Evolutionary conservation across 2,888 invertebrate species (phyloP).

Genomic region (Ceraclea dissimilis): DNA sequence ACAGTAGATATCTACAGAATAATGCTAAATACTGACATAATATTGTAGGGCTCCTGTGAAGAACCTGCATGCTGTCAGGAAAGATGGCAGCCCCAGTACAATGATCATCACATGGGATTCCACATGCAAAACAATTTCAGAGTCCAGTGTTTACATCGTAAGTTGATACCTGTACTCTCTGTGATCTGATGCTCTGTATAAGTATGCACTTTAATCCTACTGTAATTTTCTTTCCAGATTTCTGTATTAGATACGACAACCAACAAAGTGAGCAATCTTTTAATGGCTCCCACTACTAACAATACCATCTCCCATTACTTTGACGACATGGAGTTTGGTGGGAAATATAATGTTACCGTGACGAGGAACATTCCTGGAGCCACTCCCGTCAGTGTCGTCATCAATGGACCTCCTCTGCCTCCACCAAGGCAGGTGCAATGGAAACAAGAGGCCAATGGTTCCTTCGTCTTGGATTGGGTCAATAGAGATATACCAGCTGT

Average conservation of each 20-base stretch:
- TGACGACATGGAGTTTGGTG: conserved; percentile 46
- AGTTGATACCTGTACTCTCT: conserved; percentile 34
- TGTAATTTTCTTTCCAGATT: conserved; percentile 35
- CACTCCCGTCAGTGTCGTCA: conserved; percentile 38
- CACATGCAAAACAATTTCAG: conserved; percentile 51
- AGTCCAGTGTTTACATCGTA: conserved; percentile 54
- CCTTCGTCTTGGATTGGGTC: conserved; percentile 58
- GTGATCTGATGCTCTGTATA: not conserved
- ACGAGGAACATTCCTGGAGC: conserved; percentile 36
- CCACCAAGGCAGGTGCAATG: conserved; percentile 59
- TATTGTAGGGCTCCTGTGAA: conserved; percentile 65
- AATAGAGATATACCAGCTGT: conserved; percentile 3
- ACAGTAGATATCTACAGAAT: too few relatives aligned
- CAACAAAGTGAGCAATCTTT: conserved; percentile 40
- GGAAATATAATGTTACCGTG: conserved; percentile 44
- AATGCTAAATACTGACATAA: too few relatives aligned
- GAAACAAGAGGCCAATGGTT: conserved; percentile 51
- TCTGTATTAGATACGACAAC: conserved; percentile 41
- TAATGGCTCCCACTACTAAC: conserved; percentile 42
- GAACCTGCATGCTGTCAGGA: conserved; percentile 45
- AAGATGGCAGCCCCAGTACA: conserved; percentile 34
- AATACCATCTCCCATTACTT: conserved; percentile 47
- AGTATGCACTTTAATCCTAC: not conserved
- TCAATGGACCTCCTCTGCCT: conserved; percentile 49
- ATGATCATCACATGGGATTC: conserved; percentile 65